A percentile compares a stretch with the other conserved stretches of the same genome.
Conservation (phyloP, 2,113 vertebrate species). For the Sander lucioperca region DNA sequence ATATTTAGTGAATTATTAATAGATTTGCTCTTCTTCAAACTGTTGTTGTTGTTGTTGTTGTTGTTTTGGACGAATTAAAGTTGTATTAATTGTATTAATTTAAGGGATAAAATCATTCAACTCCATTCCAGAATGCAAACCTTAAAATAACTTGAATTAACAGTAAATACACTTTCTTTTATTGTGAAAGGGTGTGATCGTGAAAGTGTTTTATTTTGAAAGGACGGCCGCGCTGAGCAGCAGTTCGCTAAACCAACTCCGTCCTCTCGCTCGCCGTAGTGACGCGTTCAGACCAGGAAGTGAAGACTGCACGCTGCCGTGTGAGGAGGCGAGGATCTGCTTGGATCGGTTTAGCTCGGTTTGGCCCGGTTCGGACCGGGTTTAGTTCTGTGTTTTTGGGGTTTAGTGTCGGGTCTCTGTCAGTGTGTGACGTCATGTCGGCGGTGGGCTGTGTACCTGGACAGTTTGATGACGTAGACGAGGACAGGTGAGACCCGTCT, state of each 20-base stretch:
- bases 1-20: no score
- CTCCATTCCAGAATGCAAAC: no score
- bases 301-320: conserved; percentile 19
- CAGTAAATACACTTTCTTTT: no score
- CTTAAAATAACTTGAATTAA: no score
- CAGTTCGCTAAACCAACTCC: background rate
- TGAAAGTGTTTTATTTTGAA: no score
- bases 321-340: background rate
- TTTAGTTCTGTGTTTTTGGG: background rate
- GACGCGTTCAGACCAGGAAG: conserved; percentile 42
- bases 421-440: conserved; percentile 54
- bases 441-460: conserved; percentile 33
- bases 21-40: no score
- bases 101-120: no score
- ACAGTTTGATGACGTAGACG: conserved; percentile 76
- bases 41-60: no score
- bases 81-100: no score
- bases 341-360: background rate
- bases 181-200: no score
- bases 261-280: conserved; percentile 4
- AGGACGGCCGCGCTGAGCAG: background rate
- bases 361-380: no score
- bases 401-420: background rate
- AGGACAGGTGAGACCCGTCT: conserved; percentile 48
- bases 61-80: no score